A percentile compares a stretch with the other conserved stretches of the same genome.
These are phyloP conservation scores for Corydoras maculifer DNA, from an alignment of 2,113 vertebrate species.

Conservation along the genomic window DNA sequence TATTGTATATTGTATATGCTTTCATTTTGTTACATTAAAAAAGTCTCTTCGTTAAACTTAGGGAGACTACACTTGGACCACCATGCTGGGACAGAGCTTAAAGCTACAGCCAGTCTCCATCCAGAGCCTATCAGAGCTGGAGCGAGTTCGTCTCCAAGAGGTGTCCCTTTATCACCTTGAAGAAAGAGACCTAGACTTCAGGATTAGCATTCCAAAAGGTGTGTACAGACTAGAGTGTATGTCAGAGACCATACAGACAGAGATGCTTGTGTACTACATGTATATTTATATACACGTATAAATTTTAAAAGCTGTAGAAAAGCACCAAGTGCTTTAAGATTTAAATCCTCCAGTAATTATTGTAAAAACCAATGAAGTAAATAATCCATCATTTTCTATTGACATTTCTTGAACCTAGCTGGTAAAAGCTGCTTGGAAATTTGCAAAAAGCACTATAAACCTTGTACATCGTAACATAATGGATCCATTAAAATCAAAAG, in stretches of 20 bases:
- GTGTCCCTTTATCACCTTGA: slow-evolving; percentile 69
- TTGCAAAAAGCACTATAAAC: slow-evolving; percentile 13
- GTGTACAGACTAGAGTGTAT: not conserved
- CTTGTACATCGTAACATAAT: not conserved
- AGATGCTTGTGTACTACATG: too few species aligned
- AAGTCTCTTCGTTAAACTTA: slow-evolving; percentile 16
- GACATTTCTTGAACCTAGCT: not conserved
- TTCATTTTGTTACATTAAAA: not conserved
- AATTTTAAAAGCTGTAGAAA: too few species aligned
- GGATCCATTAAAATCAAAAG: slow-evolving; percentile 6
- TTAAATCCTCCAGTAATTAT: too few species aligned
- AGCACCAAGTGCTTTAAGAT: too few species aligned
- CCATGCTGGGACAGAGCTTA: slow-evolving; percentile 71
- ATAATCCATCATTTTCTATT: too few species aligned
- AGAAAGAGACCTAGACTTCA: slow-evolving; percentile 62
- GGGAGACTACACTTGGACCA: slow-evolving; percentile 66
- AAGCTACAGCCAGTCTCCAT: slow-evolving; percentile 64
- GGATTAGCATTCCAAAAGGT: slow-evolving; percentile 71
- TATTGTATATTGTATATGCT: too few species aligned
- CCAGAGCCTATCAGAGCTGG: slow-evolving; percentile 72
- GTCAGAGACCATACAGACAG: not conserved
- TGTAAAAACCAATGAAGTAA: too few species aligned
- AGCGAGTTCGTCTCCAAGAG: slow-evolving; percentile 66
- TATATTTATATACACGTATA: too few species aligned
- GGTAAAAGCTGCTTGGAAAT: slow-evolving; percentile 1